These are phyloP conservation scores for Mesochorus sp. DNA, from an alignment of 2,888 invertebrate genomes.

Conservation along the genomic window DNA sequence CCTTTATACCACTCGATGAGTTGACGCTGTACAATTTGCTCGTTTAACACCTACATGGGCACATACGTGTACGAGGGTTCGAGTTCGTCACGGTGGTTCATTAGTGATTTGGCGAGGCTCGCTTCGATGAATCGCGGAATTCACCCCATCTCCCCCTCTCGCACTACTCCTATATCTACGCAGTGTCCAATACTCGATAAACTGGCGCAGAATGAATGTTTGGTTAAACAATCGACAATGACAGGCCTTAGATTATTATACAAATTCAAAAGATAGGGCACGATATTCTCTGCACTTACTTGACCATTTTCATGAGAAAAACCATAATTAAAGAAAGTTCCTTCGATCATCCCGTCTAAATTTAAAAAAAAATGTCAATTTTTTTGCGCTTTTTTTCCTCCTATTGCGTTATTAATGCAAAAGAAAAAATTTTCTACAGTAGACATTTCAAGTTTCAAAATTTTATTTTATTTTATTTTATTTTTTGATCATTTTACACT, in stretches of 20 bases:
- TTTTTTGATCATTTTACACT: too few species aligned
- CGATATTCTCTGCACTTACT: neutral
- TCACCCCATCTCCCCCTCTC: slow-evolving; percentile 44
- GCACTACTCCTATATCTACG: slow-evolving; percentile 26
- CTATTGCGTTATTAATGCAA: too few species aligned
- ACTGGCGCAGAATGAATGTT: slow-evolving; percentile 64
- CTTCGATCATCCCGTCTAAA: too few species aligned
- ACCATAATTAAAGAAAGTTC: too few species aligned
- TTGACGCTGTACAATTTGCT: slow-evolving; percentile 42
- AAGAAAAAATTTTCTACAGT: too few species aligned
- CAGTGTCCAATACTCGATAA: slow-evolving; percentile 21
- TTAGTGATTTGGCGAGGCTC: slow-evolving; percentile 70
- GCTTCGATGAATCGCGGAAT: slow-evolving; percentile 56
- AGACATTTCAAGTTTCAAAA: too few species aligned
- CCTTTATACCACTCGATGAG: neutral
- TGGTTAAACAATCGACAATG: slow-evolving; percentile 74
- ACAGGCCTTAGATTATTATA: slow-evolving; percentile 59
- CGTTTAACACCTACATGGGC: slow-evolving; percentile 39
- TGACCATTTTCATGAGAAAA: too few species aligned
- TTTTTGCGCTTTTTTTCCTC: too few species aligned
- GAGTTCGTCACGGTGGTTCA: slow-evolving; percentile 67
- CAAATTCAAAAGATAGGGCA: neutral
- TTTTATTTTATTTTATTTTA: too few species aligned
- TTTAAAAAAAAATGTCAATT: too few species aligned
- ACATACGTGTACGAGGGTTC: neutral